phyloP scores from a whole-genome alignment of 2,797 vertebrate species.

The Poeciliopsis infans region DNA sequence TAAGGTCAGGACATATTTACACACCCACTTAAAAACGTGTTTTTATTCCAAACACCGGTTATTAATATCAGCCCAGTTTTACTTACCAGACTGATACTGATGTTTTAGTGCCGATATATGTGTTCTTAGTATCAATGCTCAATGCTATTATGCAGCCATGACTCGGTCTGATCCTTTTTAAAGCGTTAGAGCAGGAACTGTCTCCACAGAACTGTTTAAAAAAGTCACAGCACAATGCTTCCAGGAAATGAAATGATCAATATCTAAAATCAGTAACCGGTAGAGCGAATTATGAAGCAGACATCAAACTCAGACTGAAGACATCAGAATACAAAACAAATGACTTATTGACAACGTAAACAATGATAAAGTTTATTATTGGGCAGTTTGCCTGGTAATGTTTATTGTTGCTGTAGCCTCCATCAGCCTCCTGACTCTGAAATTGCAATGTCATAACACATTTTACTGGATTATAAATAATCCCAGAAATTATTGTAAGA shows the following conservation, averaged over 20 bases:
- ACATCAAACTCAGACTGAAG: neutral
- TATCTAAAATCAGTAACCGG: neutral
- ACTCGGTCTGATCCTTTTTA: neutral
- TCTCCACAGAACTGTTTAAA: neutral
- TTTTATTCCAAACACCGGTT: neutral
- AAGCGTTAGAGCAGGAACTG: neutral
- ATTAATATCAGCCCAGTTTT: no score
- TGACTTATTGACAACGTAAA: neutral
- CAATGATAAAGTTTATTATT: neutral
- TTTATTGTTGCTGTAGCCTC: neutral
- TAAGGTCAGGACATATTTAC: constrained; percentile 79
- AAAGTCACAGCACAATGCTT: neutral
- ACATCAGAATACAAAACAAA: neutral
- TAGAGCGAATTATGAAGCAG: neutral
- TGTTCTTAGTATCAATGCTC: neutral
- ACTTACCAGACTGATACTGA: neutral
- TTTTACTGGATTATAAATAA: neutral
- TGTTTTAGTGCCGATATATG: no score
- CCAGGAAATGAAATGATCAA: neutral
- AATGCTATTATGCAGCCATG: neutral
- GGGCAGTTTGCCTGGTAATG: no score
- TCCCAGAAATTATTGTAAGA: neutral
- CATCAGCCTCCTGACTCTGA: neutral
- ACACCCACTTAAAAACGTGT: no score
- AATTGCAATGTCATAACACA: neutral